These are phyloP conservation scores for Myotis lucifugus DNA, from an alignment of 2,113 vertebrate species.

Conservation along the genomic window DNA sequence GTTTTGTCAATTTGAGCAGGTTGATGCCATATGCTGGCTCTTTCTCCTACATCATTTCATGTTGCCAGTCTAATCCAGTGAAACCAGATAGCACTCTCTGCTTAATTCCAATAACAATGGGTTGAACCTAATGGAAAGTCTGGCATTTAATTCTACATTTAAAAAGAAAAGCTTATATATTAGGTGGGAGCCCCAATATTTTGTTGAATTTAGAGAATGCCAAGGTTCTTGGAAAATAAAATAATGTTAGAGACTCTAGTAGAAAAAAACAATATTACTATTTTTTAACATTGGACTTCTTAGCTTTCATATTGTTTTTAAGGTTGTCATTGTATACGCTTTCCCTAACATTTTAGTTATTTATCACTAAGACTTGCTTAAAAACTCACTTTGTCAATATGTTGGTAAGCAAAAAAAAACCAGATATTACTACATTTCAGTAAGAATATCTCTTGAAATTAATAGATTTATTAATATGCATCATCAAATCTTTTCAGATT, in stretches of 20 bases:
- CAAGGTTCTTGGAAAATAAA: neutral
- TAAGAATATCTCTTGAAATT: conserved; percentile 34
- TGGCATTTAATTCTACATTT: neutral
- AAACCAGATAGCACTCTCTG: neutral
- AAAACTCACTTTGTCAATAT: conserved; percentile 3
- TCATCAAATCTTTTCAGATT: neutral
- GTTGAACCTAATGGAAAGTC: neutral
- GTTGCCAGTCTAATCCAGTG: neutral
- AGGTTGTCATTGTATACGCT: neutral
- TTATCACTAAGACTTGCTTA: conserved; percentile 34
- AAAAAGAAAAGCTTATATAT: neutral
- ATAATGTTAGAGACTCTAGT: neutral
- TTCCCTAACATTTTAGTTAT: neutral
- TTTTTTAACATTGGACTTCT: neutral
- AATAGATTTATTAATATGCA: neutral
- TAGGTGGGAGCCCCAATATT: neutral
- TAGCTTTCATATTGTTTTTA: neutral
- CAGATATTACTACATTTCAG: neutral
- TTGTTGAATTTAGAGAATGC: neutral
- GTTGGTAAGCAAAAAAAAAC: neutral
- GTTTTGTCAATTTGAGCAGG: neutral
- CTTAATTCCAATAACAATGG: conserved; percentile 17
- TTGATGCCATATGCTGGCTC: neutral
- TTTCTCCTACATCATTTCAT: neutral
- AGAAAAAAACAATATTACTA: conserved; percentile 11